A percentile compares a stretch with the other conserved stretches of the same genome.
Evolutionary conservation across 2,888 invertebrate species (phyloP).

Genomic region (Lasius platythorax): DNA sequence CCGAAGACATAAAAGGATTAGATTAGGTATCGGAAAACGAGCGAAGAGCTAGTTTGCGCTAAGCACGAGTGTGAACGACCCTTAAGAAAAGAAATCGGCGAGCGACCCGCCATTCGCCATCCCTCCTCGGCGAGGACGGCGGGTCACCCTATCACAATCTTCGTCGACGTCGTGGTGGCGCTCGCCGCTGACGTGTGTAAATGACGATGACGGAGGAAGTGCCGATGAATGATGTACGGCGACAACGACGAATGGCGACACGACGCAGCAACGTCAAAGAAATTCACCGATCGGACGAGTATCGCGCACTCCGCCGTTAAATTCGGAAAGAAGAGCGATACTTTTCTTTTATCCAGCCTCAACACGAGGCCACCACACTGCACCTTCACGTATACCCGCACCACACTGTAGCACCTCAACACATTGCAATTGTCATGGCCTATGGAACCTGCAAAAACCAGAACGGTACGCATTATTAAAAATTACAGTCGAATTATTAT

Average conservation of each 20-base stretch:
- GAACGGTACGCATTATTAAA: not conserved
- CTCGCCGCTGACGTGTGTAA: conserved; percentile 70
- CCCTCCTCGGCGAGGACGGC: conserved; percentile 67
- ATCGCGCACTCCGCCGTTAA: conserved; percentile 56
- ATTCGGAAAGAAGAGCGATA: conserved; percentile 61
- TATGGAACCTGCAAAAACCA: conserved; percentile 89
- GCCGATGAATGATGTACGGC: conserved; percentile 51
- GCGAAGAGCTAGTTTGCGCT: conserved; percentile 21
- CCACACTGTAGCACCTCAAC: conserved; percentile 85
- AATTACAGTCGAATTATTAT: too few species aligned
- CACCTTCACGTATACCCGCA: conserved; percentile 81
- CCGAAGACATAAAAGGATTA: conserved; percentile 19
- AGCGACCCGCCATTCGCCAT: conserved; percentile 75
- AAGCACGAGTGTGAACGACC: conserved; percentile 77
- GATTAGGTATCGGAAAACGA: conserved; percentile 20
- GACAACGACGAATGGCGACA: conserved; percentile 69
- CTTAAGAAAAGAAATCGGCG: conserved; percentile 78
- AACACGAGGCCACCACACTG: conserved; percentile 74
- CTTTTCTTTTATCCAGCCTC: conserved; percentile 69
- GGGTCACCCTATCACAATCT: conserved; percentile 85
- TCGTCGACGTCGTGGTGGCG: conserved; percentile 76
- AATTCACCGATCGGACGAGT: conserved; percentile 61
- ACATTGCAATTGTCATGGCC: conserved; percentile 92
- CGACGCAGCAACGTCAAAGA: conserved; percentile 71
- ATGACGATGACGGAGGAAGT: conserved; percentile 43